Percentiles rank a stretch among this genome's conserved stretches.
Conservation (phyloP, 2,888 invertebrate genomes). For the Drosophila putrida region DNA sequence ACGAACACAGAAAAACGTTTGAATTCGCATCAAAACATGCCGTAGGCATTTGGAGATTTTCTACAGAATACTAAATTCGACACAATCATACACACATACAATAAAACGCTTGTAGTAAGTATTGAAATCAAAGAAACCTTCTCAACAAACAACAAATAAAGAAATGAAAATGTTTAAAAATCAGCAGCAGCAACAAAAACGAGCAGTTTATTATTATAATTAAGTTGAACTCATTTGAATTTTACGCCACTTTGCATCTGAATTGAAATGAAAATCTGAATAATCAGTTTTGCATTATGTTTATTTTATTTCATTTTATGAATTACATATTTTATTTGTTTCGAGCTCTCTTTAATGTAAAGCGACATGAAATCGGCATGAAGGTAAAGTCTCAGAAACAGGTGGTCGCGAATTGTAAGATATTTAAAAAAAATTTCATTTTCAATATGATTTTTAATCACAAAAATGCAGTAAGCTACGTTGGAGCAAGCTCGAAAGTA, state of each 20-base stretch:
- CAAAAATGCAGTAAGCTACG: too few species aligned
- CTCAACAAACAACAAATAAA: constrained; percentile 3
- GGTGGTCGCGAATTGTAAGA: not conserved
- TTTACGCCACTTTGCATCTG: constrained; percentile 59
- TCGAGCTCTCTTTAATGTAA: not conserved
- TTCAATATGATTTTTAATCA: not conserved
- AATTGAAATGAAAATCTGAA: constrained; percentile 52
- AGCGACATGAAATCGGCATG: not conserved
- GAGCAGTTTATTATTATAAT: constrained; percentile 67
- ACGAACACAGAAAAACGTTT: too few species aligned
- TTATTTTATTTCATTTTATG: constrained; percentile 24
- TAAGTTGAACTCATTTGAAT: constrained; percentile 67
- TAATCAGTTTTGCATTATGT: constrained; percentile 53
- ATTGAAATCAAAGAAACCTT: constrained; percentile 12
- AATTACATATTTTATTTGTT: constrained; percentile 6
- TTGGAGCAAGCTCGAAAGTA: too few species aligned
- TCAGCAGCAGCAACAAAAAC: constrained; percentile 33
- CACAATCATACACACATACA: not conserved
- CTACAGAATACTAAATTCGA: not conserved
- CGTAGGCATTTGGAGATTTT: too few species aligned
- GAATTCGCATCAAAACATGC: too few species aligned
- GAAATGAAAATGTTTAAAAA: constrained; percentile 4
- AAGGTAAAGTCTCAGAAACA: not conserved
- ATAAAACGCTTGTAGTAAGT: not conserved
- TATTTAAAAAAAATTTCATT: not conserved